Evolutionary conservation across 2,888 invertebrate genomes (phyloP), one percentile per base, ranked within the genome.

Genomic region (Drosophila colorata): DNA sequence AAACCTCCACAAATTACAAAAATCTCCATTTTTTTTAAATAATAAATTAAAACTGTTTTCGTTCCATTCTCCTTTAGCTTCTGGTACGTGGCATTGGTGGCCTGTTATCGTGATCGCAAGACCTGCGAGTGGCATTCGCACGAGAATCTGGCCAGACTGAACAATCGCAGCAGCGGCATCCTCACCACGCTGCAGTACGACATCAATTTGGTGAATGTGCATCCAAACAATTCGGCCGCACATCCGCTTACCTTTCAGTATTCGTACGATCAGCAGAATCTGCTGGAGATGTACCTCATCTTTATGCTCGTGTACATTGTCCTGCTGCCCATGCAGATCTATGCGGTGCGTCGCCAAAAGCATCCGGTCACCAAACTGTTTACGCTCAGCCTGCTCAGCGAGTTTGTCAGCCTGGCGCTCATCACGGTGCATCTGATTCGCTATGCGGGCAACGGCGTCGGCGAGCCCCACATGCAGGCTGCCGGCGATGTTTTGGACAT

Each of bases 181-280:
- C 75, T 84, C 0, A 92, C 70, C 33, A 88, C 97, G 13, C 77
- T 97, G 25, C 93, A 95, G 53, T 99, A 98, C 92, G 97, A 99
- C 91, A 96, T 99, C 78, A 98, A 98, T 96, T 94, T 99, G 48
- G 98, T 99, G 7, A 99, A 99, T 93, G 98, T 99, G 25, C 97
- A 97, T 92, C 99, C 99, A 0, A 97, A 97, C 90, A 94, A 95
- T 82, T 96, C 97, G 65, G 87, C 88, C 0, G 96, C 96, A 88
- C 98, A 97, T 91, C 96, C 97, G 61, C 94, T 99, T 86, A 95
- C 97, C 61, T 98, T 98, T 93, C 98, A 99, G 91, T 99, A 99
- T 92, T 98, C 98, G 0, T 99, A 98, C 93, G 99, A 99, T 90
- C 95, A 96, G 90, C 98, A 98, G 92, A 97, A 98, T 91, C 96